Base-by-base conservation (phyloP, 2,797 vertebrate genomes). In the Molossus alvarezi region DNA sequence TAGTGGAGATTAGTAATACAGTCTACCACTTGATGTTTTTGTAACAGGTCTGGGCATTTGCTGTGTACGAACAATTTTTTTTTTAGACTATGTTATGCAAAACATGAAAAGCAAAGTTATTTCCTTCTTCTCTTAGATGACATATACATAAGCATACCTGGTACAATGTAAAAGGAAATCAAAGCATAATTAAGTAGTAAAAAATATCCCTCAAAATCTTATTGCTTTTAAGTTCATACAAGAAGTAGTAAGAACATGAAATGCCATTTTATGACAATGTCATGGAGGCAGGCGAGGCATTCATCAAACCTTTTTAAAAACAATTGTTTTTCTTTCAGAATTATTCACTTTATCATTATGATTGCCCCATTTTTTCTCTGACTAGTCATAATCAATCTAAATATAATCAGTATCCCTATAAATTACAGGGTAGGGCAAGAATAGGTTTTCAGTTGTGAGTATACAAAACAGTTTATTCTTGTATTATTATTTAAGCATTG, bases 91-190 rank as follows among this genome's bases (percentile, higher is more conserved):
- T 60, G 8, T 87, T 79, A 37, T 86, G 72, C 7, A 85, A 86
- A 69, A 76, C n/a, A 53, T 12, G 45, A 73, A 94, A 90, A 95
- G 10, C 18, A 82, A 76, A 94, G 58, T 4, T 82, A 83, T 79
- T 94, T 20, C 23, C 67, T 93, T 69, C 23, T 55, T 48, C 62
- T 79, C 37, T 71, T 58, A 62, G 12, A 87, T 77, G 48, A 91
- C 27, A 65, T 87, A 89, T 20, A 65, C 86, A 23, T 65, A 64
- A 82, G 18, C 25, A 51, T 5, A 79, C n/a, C 48, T 29, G 72
- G 55, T 64, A 75, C 48, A 51, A 12, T 6, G n/a, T 41, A 88
- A 86, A n/a, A 91, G 5, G 14, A 96, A 80, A 65, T n/a, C 53
- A 58, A 76, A 77, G 62, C 33, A 10, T 60, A 72, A 60, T 51